These are phyloP conservation scores for Scelioninae gen. 2 DNA, from an alignment of 2,888 invertebrate genomes.

Conservation along the genomic window DNA sequence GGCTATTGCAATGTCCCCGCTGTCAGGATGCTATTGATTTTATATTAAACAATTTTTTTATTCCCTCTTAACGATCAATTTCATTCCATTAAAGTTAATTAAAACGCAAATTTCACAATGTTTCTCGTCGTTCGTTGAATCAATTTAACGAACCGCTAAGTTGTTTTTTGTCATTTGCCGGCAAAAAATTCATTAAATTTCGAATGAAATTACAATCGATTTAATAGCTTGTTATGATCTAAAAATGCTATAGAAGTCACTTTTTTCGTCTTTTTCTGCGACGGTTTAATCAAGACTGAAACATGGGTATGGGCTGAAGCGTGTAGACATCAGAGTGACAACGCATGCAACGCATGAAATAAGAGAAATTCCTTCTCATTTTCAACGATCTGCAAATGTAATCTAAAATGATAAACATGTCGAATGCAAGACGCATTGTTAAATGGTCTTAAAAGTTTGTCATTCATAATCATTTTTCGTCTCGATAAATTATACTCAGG, in stretches of 20 bases:
- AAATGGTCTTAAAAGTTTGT: neutral
- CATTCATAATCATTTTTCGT: too few relatives aligned
- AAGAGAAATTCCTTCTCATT: neutral
- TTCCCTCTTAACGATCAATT: constrained; percentile 10
- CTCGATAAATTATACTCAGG: too few relatives aligned
- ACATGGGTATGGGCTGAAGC: constrained; percentile 8
- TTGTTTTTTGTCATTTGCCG: constrained; percentile 4
- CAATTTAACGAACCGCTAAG: constrained; percentile 24
- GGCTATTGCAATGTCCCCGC: neutral
- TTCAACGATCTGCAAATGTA: neutral
- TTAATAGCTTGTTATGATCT: constrained; percentile 41
- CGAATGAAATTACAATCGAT: constrained; percentile 39
- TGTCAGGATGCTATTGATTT: neutral
- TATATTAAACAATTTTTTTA: constrained; percentile 2
- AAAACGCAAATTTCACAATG: constrained; percentile 43
- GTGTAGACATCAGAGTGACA: neutral
- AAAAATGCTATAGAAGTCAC: constrained; percentile 17
- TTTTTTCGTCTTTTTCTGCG: constrained; percentile 6
- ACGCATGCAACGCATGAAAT: neutral
- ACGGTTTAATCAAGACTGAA: constrained; percentile 20
- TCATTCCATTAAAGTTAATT: constrained; percentile 35
- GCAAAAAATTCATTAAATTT: constrained; percentile 36
- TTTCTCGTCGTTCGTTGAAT: constrained; percentile 20
- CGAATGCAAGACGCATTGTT: neutral
- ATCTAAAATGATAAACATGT: neutral